Evolutionary conservation across 1,140 invertebrate genomes (phyloP).

Genomic region (Magallana ariakensis): DNA sequence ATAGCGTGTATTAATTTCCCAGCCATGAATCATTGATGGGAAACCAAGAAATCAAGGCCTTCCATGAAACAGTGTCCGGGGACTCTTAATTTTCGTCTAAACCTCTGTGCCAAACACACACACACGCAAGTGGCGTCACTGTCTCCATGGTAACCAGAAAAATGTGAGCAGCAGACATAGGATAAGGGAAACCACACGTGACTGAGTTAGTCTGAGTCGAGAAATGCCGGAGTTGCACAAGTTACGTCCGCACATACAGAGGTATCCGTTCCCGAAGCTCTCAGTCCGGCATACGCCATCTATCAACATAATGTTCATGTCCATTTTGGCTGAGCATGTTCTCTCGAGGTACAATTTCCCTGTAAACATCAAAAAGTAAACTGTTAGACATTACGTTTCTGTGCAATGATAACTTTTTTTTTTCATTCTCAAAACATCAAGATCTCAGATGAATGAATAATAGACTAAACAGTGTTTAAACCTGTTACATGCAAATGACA

Average conservation of each 20-base stretch:
- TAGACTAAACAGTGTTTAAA: no score
- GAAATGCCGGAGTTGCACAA: constrained; percentile 64
- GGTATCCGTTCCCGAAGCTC: constrained; percentile 70
- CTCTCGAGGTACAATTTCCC: constrained; percentile 67
- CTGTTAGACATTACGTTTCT: no score
- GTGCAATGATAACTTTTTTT: no score
- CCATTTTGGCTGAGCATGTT: constrained; percentile 67
- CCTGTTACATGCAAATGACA: no score
- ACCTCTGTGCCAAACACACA: constrained; percentile 10
- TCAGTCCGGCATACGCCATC: constrained; percentile 73
- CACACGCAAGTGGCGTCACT: constrained; percentile 39
- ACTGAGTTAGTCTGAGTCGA: constrained; percentile 21
- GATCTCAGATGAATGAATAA: no score
- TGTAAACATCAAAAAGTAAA: constrained; percentile 49
- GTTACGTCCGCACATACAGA: constrained; percentile 74
- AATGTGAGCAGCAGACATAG: constrained; percentile 30
- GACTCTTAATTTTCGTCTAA: constrained; percentile 18
- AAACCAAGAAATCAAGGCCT: not conserved
- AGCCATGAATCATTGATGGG: constrained; percentile 27
- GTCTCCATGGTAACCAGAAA: constrained; percentile 34
- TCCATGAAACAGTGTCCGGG: not conserved
- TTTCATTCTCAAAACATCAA: no score
- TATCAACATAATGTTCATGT: constrained; percentile 70
- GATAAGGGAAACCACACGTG: constrained; percentile 18
- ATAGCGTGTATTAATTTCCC: constrained; percentile 33